Base-by-base conservation (phyloP, 2,797 vertebrate genomes). In the Telmatherina bonti region DNA sequence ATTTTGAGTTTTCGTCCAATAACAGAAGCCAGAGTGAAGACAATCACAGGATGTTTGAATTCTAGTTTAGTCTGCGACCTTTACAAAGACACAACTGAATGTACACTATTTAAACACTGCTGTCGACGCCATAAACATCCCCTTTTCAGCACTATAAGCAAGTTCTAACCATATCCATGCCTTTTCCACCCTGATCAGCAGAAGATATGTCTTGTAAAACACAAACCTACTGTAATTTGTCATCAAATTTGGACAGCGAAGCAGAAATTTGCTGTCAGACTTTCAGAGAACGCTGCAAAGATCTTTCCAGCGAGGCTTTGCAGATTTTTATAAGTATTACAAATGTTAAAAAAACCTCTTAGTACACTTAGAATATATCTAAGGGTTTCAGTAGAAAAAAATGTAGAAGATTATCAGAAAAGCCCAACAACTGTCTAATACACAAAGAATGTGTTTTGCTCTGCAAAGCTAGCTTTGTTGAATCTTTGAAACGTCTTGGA, bases 301-400 rank as follows among this genome's bases (percentile, higher is more conserved):
- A 41, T 70, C 4, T 57, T 33, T 45, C 41, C 59, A 8, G 76
- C 35, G 12, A 72, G 67, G 74, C 72, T 83, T 85, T 84, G 84
- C 78, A 83, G 81, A 74, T 77, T 76, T 47, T 82, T 69, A 58
- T 49, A 74, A 53, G 70, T 33, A 84, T 85, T 89, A 90, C 80
- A 91, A 92, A 89, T 78, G 65, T 86, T 86, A 82, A 87, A 88
- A 90, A 91, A 90, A n/a, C 81, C 87, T 26, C 83, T 88, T 89
- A 75, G 83, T 81, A 77, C 49, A 65, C 67, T 80, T 68, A 82
- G 35, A 86, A 85, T 83, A 87, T 87, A 82, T 1, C 83, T 78
- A 87, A 85, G 85, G 82, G 86, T 85, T 90, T 81, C 81, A 76
- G 85, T 92, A 91, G 74, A 92, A 92, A 92, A 92, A 6, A 41